phyloP scores from a whole-genome alignment of 2,113 vertebrate genomes.

The Rhynchopsitta pachyrhyncha region DNA sequence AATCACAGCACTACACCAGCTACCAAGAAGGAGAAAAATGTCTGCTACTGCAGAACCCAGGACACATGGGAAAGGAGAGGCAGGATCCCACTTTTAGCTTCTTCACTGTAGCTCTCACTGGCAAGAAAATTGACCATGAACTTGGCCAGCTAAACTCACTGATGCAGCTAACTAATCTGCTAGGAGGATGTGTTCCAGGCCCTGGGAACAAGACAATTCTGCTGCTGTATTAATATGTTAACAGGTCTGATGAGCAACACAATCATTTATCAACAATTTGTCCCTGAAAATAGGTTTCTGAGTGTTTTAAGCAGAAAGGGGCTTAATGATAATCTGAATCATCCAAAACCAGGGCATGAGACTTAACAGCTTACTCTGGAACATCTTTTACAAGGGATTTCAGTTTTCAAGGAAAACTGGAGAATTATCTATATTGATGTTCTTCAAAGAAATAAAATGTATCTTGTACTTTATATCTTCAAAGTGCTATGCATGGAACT shows the following conservation, averaged over 20 bases:
- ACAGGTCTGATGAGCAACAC: background rate
- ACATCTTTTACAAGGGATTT: background rate
- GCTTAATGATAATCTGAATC: background rate
- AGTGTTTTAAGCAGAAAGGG: background rate
- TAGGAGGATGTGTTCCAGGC: background rate
- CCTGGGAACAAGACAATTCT: background rate
- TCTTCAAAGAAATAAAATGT: background rate
- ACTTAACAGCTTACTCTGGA: background rate
- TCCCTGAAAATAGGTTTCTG: background rate
- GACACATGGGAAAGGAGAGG: background rate
- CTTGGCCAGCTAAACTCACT: background rate
- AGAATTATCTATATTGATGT: background rate
- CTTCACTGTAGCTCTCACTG: background rate
- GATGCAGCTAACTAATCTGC: background rate
- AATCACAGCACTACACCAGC: too few relatives aligned
- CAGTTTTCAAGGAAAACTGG: background rate
- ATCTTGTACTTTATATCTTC: background rate
- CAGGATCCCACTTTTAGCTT: background rate
- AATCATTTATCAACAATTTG: background rate
- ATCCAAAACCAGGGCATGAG: background rate
- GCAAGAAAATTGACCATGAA: background rate
- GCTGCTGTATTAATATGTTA: background rate
- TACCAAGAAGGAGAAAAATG: too few relatives aligned
- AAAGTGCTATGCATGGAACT: background rate
- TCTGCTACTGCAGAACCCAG: too few relatives aligned